Evolutionary conservation across 1,140 invertebrate species (phyloP).

Genomic region (Homarus americanus): DNA sequence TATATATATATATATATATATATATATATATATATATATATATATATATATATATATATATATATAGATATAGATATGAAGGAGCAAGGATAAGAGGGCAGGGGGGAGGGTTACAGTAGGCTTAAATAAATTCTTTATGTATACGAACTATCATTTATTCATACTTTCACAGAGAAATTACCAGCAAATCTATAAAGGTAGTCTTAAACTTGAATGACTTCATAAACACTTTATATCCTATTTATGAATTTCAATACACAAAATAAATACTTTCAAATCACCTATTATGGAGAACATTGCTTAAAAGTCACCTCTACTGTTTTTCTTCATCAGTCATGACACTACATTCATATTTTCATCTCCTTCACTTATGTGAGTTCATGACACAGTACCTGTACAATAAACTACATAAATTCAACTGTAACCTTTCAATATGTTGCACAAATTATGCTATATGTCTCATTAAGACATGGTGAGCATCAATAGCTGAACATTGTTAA

Average conservation of each 20-base stretch:
- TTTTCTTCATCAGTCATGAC: background rate
- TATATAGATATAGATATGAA: too few relatives aligned
- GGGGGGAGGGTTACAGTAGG: background rate
- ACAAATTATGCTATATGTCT: background rate
- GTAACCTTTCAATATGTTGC: too few relatives aligned
- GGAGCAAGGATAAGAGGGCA: background rate
- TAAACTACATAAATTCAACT: background rate
- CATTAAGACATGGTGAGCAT: background rate
- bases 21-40: too few relatives aligned
- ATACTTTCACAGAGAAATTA: conserved; percentile 3
- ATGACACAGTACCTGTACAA: background rate
- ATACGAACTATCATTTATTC: conserved; percentile 20
- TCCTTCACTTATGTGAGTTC: background rate
- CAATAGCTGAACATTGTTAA: background rate
- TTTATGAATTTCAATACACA: background rate
- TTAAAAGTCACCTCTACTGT: background rate
- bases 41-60: too few relatives aligned
- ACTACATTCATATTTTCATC: background rate
- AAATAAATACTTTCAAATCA: background rate
- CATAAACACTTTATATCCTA: background rate
- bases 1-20: too few relatives aligned
- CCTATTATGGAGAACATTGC: background rate
- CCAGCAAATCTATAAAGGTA: background rate
- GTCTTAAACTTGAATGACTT: background rate
- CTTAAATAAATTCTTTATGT: background rate